Conservation (phyloP, 2,797 vertebrate genomes). For the Pteronotus mesoamericanus region DNA sequence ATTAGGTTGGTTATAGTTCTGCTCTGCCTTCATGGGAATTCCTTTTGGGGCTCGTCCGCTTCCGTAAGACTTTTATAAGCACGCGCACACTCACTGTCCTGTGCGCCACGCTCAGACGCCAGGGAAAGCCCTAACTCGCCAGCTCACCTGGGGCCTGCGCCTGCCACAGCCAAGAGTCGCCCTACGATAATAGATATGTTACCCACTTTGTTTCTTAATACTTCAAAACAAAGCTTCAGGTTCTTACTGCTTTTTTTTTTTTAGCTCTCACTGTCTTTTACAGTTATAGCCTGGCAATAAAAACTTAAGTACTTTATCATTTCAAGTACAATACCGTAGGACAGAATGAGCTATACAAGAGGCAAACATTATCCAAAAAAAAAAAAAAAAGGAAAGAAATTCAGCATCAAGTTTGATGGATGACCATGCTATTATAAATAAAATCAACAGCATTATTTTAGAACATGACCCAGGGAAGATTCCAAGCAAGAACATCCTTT, state of each 20-base stretch:
- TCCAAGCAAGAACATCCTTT: neutral
- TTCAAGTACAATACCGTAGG: neutral
- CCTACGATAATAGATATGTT: neutral
- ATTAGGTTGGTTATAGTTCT: neutral
- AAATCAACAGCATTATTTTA: conserved; percentile 20
- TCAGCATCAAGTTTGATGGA: neutral
- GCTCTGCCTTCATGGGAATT: neutral
- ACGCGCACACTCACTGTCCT: neutral
- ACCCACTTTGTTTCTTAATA: neutral
- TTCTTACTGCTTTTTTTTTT: neutral
- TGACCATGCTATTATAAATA: conserved; percentile 18
- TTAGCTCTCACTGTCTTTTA: neutral
- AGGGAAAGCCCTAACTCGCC: neutral
- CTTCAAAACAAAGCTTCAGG: neutral
- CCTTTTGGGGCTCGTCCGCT: neutral
- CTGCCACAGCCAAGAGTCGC: neutral
- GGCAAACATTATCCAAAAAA: neutral
- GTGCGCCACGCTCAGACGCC: neutral
- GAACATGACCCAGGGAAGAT: neutral
- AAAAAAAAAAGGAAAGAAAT: neutral
- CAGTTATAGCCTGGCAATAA: neutral
- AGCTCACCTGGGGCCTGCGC: neutral
- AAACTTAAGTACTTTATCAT: neutral
- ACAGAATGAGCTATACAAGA: neutral
- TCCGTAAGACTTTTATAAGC: neutral